Base-by-base conservation (phyloP, 2,888 invertebrate genomes). In the Selenia dentaria region DNA sequence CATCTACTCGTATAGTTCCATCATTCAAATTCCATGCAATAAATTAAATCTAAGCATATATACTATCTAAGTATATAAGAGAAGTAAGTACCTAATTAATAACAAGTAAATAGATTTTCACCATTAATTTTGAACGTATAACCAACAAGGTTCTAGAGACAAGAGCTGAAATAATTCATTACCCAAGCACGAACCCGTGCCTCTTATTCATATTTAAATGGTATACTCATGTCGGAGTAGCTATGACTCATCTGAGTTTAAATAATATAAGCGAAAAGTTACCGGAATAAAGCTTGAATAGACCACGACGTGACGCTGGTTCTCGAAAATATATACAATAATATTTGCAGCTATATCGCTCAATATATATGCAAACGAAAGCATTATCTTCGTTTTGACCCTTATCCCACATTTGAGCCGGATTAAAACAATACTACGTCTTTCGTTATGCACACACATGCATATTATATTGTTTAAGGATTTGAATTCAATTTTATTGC, bases 121-220 rank as follows among this genome's bases (percentile, higher is more conserved):
- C 28, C 25, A 46, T 52, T 44, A 33, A 49, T 45, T 51, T 47
- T 47, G 46, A 41, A 53, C 48, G 46, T 41, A 10, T 24, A 27
- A 26, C 46, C 41, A 57, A 34, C 58, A 60, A 46, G 37, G 55
- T 41, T 26, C 32, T 51, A 51, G 52, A 56, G 58, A 57, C 51
- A 51, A 55, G 43, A 51, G 49, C 44, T 41, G 55, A 66, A 67
- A 71, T 70, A 67, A 73, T 69, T 67, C 61, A 71, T 71, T 55
- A 61, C 57, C 54, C 59, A 61, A 60, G 64, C 56, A 62, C 54
- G 53, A 63, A 46, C 56, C 59, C 56, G 57, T 54, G 48, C 57
- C 57, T 67, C 67, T 64, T 67, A 65, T 70, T 70, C 64, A 66
- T 70, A 68, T 68, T 68, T 65, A 66, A 67, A 68, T 60, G 54